Percentiles rank a stretch among this genome's conserved stretches.
Evolutionary conservation across 2,888 invertebrate species (phyloP).

Genomic region (Incurvaria masculella): DNA sequence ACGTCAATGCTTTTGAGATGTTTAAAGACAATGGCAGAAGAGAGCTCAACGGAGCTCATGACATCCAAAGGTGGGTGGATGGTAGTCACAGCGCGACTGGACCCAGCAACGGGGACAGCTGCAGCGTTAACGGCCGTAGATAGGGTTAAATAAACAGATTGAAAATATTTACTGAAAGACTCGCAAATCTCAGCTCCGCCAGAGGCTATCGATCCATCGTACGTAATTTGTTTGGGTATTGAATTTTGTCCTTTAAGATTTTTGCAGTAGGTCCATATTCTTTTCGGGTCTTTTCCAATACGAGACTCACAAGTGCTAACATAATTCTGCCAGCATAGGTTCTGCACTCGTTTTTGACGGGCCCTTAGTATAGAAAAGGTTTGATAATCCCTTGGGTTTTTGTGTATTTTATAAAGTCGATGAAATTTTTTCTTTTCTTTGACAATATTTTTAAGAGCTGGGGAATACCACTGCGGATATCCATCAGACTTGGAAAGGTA

Average conservation of each 20-base stretch:
- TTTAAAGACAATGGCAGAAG: not conserved
- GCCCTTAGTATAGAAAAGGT: not conserved
- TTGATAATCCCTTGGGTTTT: not conserved
- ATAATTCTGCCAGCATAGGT: not conserved
- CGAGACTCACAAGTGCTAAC: not conserved
- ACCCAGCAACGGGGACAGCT: not conserved
- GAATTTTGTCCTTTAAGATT: not conserved
- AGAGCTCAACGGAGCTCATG: not conserved
- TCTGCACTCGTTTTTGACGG: not conserved
- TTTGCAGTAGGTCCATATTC: not conserved
- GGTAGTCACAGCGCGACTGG: too few species aligned
- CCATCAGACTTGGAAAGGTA: not conserved
- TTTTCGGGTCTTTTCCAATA: not conserved
- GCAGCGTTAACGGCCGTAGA: not conserved
- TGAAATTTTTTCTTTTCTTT: conserved; percentile 4
- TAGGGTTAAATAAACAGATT: not conserved
- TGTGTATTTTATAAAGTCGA: not conserved
- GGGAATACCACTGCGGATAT: conserved; percentile 2
- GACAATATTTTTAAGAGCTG: conserved; percentile 1
- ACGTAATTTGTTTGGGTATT: not conserved
- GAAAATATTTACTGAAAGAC: not conserved
- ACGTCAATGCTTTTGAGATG: not conserved
- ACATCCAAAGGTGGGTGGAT: not conserved
- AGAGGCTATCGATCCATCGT: not conserved
- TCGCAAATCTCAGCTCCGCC: not conserved